Base-by-base conservation (phyloP, 2,797 vertebrate genomes). In the Thalassophryne amazonica region DNA sequence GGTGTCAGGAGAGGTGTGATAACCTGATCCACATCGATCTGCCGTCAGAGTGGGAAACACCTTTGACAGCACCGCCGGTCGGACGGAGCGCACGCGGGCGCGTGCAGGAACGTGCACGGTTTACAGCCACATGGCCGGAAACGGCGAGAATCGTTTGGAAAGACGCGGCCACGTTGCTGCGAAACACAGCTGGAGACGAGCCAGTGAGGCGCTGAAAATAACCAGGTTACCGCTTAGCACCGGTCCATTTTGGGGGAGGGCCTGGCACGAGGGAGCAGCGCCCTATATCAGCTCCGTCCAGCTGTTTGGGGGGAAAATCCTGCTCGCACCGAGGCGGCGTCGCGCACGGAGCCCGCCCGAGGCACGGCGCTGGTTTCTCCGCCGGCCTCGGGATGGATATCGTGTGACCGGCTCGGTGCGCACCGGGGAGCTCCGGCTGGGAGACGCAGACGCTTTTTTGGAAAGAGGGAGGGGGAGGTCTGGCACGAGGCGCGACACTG, bases 161-260 rank as follows among this genome's bases (percentile, higher is more conserved):
- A 73, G 46, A 40, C 30, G 20, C 62, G 40, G 29, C 30, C 45
- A 63, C 63, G 20, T 21, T 27, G 55, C 61, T 52, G 68, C 63
- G 69, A 70, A 73, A 75, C 56, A 75, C 69, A 72, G 84, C 37
- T 84, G 81, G 80, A 88, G 73, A 37, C 42, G 59, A 69, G 71
- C 62, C 76, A 78, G 69, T 79, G 81, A 86, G 84, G 79, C 76
- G 80, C 84, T 85, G 82, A 85, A 86, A 89, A 86, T 85, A 89
- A 84, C 77, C 85, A 84, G 84, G 80, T 87, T 82, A 78, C 75
- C 80, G 82, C 78, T 85, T 60, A 77, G 84, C 78, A 75, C 81
- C 80, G 84, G 82, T 84, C 81, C 83, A 82, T 85, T 85, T 89
- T 80, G 81, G 87, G n/a, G 87, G 88, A 88, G 87, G 87, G 86